Conservation (phyloP, 1,140 invertebrate species). For the Stegodyphus dumicola region DNA sequence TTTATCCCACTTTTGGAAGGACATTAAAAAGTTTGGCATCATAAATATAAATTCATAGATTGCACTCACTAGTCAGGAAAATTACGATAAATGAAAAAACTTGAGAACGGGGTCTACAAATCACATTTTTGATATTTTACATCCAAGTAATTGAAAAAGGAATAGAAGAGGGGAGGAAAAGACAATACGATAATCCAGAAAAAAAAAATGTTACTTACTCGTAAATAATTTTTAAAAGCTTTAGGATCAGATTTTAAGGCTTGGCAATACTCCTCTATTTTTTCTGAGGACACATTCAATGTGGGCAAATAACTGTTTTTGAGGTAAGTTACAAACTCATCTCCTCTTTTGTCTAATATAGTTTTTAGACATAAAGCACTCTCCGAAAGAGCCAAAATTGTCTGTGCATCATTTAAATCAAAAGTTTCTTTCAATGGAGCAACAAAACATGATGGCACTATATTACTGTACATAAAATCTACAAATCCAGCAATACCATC, state of each 20-base stretch:
- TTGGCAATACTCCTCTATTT: constrained; percentile 70
- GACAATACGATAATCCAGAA: too few relatives aligned
- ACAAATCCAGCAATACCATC: constrained; percentile 69
- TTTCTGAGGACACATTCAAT: constrained; percentile 67
- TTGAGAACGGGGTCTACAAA: too few relatives aligned
- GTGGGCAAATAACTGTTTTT: constrained; percentile 70
- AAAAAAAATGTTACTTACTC: constrained; percentile 66
- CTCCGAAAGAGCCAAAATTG: constrained; percentile 64
- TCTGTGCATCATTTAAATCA: constrained; percentile 73
- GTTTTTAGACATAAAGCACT: constrained; percentile 57
- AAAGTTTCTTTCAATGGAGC: constrained; percentile 73
- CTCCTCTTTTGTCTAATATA: constrained; percentile 64
- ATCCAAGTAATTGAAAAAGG: too few relatives aligned
- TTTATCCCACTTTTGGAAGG: too few relatives aligned
- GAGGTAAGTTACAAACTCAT: constrained; percentile 70
- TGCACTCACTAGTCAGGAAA: too few relatives aligned
- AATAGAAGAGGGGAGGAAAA: too few relatives aligned
- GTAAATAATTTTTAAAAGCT: constrained; percentile 71
- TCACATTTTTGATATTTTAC: too few relatives aligned
- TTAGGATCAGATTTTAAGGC: constrained; percentile 70
- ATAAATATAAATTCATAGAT: too few relatives aligned
- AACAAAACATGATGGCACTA: constrained; percentile 74
- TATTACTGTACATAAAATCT: constrained; percentile 72
- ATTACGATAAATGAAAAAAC: too few relatives aligned
- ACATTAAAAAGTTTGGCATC: too few relatives aligned